Base-by-base conservation (phyloP, 2,888 invertebrate genomes). In the Eudasyphora cyanicolor region DNA sequence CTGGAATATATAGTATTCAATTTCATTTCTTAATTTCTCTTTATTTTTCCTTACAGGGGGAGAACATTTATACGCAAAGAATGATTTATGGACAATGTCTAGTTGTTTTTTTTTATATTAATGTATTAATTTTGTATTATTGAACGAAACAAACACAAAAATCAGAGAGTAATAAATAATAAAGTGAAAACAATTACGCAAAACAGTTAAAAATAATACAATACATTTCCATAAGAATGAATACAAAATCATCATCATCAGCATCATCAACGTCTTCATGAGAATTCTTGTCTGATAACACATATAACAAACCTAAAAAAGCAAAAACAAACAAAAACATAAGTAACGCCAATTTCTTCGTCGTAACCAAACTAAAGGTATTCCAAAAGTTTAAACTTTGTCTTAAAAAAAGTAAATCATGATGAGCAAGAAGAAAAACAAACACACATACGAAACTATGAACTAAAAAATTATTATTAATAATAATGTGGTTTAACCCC, bases 41-140 rank as follows among this genome's bases (percentile, higher is more conserved):
- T 12, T 17, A 17, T 69, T 84, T 78, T 85, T 29, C 24, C 70
- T 87, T 94, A 8, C 94, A 97, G 97, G 91, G 97, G 97, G 90
- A 95, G 95, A 94, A 97, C 97, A 90, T 97, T 97, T 92, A 94
- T 96, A 90, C 95, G 97, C 92, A 95, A 96, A 93, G 96, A 96
- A 94, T 96, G 95, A 96, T 89, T 89, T 85, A 87, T 89, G 93
- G 92, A 88, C 87, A 89, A 89, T 89, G 87, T 89, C 89, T 93
- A 87, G 92, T 91, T 91, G 93, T 93, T 92, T 89, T 91, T 89
- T 89, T 87, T 91, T 86, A 85, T 87, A 87, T 87, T 87, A 87
- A 87, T 86, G 86, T 87, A 87, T 87, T 88, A 88, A 87, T 88
- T 88, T 87, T 88, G 87, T 87, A 88, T 86, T 86, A 81, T 81